Evolutionary conservation across 2,113 vertebrate species (phyloP), one percentile per base, ranked within the genome.

Genomic region (Carollia perspicillata): DNA sequence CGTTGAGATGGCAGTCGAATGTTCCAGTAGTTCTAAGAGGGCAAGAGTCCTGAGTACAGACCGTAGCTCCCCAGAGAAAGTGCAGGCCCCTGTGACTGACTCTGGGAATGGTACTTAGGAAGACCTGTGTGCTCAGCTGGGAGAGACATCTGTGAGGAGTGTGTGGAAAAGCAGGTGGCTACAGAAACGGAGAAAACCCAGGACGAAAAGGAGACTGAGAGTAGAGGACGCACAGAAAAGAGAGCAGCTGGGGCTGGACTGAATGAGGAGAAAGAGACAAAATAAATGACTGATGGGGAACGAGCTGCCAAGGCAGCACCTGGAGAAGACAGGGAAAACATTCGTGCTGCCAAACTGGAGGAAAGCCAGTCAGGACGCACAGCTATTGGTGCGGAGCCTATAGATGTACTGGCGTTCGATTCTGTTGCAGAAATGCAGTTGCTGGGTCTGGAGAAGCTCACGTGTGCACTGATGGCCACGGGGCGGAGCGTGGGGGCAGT

Each of bases 401-500:
- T 99, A 77, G 98, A 99, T 66, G 97, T 99, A 6, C 84, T 98
- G 81, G 77, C 97, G 0, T 98, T 98, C 94, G 90, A 13, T 92
- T 98, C 98, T 14, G 97, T 80, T 4, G 96, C 96, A 20, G 98
- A 99, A 79, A 85, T 99, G 98, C 99, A 99, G 98, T 88, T 84
- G 10, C 97, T 99, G 97, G 99, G 99, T 84, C 97, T 99, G 97
- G 99, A 99, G 11, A 98, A 95, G 63, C 98, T 99, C 95, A 99
- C 99, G 97, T 94, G 91, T 79, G 98, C 99, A 16, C 97, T 99
- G 58, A 97, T 97, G 98, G 92, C 96, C 18, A 97, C 98, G 2
- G 99, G 99, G 33, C 92, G 94, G 99, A 99, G 95, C 99, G 99
- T 1, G 99, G 99, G 18, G 99, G 99, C 3, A 99, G 99, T 0